A percentile compares a stretch with the other conserved stretches of the same genome.
Conservation (phyloP, 2,888 invertebrate genomes). For the Lymantria monacha region DNA sequence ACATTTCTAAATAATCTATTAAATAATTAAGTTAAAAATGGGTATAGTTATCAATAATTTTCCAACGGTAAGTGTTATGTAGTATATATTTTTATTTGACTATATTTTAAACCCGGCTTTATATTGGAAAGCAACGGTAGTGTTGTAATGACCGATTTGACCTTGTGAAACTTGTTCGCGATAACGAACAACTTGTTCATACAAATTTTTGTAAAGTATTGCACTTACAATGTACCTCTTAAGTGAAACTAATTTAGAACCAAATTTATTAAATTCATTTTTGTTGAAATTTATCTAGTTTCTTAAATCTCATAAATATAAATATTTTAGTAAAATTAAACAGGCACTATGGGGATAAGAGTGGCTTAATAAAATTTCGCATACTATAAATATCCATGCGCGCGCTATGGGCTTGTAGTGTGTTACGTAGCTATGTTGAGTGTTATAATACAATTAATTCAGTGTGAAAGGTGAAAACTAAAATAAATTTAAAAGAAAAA, state of each 20-base stretch:
- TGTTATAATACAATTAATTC: background rate
- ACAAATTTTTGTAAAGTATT: constrained; percentile 50
- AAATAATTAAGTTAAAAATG: constrained; percentile 52
- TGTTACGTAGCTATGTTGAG: background rate
- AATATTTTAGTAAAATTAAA: too few species aligned
- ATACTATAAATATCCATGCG: too few species aligned
- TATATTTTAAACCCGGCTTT: constrained; percentile 51
- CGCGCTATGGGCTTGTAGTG: too few species aligned
- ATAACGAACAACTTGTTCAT: constrained; percentile 65
- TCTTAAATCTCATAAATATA: too few species aligned
- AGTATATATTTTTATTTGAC: constrained; percentile 16
- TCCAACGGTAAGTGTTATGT: constrained; percentile 66
- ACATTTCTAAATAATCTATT: constrained; percentile 34
- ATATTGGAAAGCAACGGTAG: constrained; percentile 76
- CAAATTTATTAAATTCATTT: too few species aligned
- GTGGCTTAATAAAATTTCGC: too few species aligned
- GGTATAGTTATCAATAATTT: constrained; percentile 73
- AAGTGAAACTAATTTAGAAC: too few species aligned
- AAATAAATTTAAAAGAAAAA: background rate
- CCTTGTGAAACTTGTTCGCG: constrained; percentile 79
- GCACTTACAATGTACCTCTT: background rate
- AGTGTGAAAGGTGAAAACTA: background rate
- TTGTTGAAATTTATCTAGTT: too few species aligned
- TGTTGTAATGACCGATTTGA: constrained; percentile 81
- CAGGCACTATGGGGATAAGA: too few species aligned